Conservation (phyloP, 2,888 invertebrate genomes). For the Teleogryllus oceanicus region DNA sequence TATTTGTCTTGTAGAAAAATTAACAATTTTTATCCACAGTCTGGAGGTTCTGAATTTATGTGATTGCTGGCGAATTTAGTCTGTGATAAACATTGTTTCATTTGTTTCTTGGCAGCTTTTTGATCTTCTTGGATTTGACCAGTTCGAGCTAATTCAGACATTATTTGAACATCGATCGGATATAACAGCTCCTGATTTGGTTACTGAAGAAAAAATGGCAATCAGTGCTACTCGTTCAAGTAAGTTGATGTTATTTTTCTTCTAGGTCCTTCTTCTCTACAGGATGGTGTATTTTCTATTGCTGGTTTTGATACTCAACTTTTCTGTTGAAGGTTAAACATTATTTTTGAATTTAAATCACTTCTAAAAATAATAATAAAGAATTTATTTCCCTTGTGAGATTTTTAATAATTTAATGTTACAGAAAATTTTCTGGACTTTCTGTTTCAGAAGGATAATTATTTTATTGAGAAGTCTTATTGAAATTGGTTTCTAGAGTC, state of each 20-base stretch:
- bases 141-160: slow-evolving; percentile 69
- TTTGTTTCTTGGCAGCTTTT: slow-evolving; percentile 55
- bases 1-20: not conserved
- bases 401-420: not conserved
- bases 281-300: too few species aligned
- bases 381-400: not conserved
- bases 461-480: too few species aligned
- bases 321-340: not conserved
- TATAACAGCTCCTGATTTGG: slow-evolving; percentile 31
- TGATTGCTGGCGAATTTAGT: too few species aligned
- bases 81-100: too few species aligned
- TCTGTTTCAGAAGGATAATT: too few species aligned
- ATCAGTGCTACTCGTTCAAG: slow-evolving; percentile 43
- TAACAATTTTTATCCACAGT: not conserved
- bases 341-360: not conserved
- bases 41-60: too few species aligned
- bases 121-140: slow-evolving; percentile 83
- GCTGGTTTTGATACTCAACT: too few species aligned
- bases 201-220: slow-evolving; percentile 35
- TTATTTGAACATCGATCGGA: slow-evolving; percentile 49
- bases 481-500: too few species aligned
- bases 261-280: too few species aligned
- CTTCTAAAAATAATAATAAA: too few species aligned
- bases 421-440: too few species aligned
- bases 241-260: not conserved